These are phyloP conservation scores for Enteromius trimaculatus DNA, from an alignment of 2,797 vertebrate genomes.

Conservation along the genomic window DNA sequence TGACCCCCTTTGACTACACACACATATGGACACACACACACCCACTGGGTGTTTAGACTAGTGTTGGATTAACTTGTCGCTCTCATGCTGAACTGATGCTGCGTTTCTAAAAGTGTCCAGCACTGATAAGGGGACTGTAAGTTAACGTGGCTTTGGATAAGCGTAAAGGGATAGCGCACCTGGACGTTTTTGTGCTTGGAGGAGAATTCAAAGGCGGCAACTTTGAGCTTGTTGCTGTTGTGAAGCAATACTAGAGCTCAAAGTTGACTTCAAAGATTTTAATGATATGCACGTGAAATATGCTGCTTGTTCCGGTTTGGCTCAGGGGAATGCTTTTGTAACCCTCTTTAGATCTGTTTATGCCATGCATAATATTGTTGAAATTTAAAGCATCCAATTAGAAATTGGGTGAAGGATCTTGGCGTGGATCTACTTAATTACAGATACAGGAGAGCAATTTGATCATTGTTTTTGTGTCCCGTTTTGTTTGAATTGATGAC, in stretches of 20 bases:
- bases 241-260: conserved; percentile 23
- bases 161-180: neutral
- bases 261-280: conserved; percentile 39
- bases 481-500: neutral
- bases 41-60: conserved; percentile 44
- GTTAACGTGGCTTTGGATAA: conserved; percentile 12
- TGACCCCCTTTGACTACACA: conserved; percentile 26
- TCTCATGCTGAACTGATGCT: neutral
- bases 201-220: neutral
- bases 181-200: neutral
- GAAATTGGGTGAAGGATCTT: too few relatives aligned
- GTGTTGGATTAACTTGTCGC: conserved; percentile 22
- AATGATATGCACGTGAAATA: conserved; percentile 14
- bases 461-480: neutral
- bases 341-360: neutral
- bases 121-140: conserved; percentile 27
- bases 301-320: neutral
- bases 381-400: neutral
- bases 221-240: neutral
- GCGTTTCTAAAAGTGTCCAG: neutral
- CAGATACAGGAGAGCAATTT: neutral
- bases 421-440: neutral
- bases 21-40: neutral
- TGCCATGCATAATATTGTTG: neutral
- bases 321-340: neutral